Evolutionary conservation across 2,797 vertebrate genomes (phyloP).

Genomic region (Phrynocephalus forsythii): DNA sequence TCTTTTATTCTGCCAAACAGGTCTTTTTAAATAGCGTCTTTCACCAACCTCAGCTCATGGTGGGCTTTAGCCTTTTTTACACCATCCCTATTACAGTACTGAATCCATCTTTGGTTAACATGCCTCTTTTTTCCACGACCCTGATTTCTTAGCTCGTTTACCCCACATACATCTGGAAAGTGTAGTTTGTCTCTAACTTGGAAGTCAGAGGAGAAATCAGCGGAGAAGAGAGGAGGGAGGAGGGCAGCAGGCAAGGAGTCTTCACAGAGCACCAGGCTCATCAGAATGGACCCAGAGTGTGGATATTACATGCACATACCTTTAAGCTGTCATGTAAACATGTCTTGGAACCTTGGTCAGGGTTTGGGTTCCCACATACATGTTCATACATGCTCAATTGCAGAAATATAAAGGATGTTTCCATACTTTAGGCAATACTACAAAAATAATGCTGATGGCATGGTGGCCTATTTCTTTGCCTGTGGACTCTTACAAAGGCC

Average conservation of each 20-base stretch:
- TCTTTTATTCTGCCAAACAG: no score
- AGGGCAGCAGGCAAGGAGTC: background rate
- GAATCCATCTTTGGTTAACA: no score
- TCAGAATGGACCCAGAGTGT: background rate
- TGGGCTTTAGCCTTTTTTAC: no score
- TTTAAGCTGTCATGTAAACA: background rate
- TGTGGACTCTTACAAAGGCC: background rate
- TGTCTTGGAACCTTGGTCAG: background rate
- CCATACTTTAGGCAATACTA: background rate
- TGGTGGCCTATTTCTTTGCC: background rate
- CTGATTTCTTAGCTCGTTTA: no score
- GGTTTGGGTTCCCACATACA: background rate
- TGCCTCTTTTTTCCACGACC: no score
- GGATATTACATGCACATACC: background rate
- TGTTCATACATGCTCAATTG: background rate
- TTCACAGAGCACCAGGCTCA: background rate
- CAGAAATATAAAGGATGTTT: background rate
- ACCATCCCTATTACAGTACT: no score
- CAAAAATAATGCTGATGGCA: background rate
- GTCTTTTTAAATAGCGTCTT: no score
- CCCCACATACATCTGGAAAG: background rate
- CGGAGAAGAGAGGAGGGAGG: background rate
- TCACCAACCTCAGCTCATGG: no score
- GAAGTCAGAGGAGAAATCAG: background rate
- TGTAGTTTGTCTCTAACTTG: background rate